Conservation (phyloP, 2,888 invertebrate species). For the Lasioglossum vierecki region DNA sequence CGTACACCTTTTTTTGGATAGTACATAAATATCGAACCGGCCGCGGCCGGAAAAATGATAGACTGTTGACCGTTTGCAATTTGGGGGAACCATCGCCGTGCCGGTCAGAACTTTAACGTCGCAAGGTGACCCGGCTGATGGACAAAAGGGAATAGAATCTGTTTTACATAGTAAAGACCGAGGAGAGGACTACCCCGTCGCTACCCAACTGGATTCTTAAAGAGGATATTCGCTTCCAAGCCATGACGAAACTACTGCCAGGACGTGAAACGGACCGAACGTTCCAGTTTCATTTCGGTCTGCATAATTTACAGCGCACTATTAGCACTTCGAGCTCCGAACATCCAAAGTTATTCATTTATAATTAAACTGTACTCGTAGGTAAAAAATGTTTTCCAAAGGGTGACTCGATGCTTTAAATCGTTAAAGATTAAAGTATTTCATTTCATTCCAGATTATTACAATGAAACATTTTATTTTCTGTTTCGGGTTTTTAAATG, state of each 20-base stretch:
- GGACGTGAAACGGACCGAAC: neutral
- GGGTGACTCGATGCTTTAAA: too few relatives aligned
- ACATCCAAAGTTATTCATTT: neutral
- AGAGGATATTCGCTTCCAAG: slow-evolving; percentile 57
- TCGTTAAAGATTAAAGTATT: too few relatives aligned
- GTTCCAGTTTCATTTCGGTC: slow-evolving; percentile 21
- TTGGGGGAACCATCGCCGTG: slow-evolving; percentile 20
- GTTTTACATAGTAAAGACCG: slow-evolving; percentile 77
- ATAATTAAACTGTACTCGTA: neutral
- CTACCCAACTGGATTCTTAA: slow-evolving; percentile 59
- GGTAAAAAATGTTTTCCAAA: too few relatives aligned
- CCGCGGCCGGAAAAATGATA: slow-evolving; percentile 38
- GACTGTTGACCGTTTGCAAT: slow-evolving; percentile 60
- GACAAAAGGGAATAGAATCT: slow-evolving; percentile 73
- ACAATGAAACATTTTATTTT: too few relatives aligned
- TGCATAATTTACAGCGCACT: neutral
- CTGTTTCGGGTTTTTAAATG: too few relatives aligned
- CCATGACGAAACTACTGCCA: neutral
- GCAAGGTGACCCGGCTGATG: slow-evolving; percentile 54
- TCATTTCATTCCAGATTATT: too few relatives aligned
- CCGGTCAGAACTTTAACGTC: slow-evolving; percentile 70
- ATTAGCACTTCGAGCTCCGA: neutral
- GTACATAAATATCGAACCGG: slow-evolving; percentile 75
- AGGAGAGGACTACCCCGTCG: slow-evolving; percentile 46
- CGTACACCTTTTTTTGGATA: slow-evolving; percentile 56